These are phyloP conservation scores for Erithacus rubecula DNA, from an alignment of 2,797 vertebrate species.

Conservation along the genomic window DNA sequence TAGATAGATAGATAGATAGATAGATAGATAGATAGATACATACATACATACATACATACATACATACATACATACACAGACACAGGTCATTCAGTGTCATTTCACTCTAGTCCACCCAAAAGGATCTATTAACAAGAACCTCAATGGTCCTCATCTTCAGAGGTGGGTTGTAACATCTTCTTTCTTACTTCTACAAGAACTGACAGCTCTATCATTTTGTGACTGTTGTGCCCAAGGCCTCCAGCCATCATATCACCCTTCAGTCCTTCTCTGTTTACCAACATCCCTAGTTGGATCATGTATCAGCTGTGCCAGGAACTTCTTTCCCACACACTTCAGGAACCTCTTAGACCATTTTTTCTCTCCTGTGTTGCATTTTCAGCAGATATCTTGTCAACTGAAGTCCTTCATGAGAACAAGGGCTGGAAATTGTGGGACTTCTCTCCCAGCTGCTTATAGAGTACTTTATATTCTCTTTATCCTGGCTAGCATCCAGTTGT, in stretches of 20 bases:
- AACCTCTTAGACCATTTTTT: not conserved
- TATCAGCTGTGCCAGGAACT: not conserved
- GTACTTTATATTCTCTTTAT: not conserved
- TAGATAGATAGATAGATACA: too few relatives aligned
- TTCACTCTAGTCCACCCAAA: not conserved
- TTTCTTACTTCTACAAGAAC: not conserved
- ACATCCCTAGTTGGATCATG: not conserved
- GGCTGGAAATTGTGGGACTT: not conserved
- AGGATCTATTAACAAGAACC: not conserved
- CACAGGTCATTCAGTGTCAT: accelerated
- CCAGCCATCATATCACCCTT: not conserved
- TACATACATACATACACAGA: too few relatives aligned
- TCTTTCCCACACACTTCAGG: not conserved
- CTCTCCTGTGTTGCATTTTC: not conserved
- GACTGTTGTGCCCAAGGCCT: not conserved
- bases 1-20: too few relatives aligned
- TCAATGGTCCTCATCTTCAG: not conserved
- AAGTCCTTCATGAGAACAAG: not conserved
- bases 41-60: too few relatives aligned
- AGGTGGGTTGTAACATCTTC: not conserved
- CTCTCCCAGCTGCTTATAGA: not conserved
- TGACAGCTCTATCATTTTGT: not conserved
- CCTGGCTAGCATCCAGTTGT: not conserved
- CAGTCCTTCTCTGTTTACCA: not conserved
- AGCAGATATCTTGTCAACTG: not conserved